Conservation (phyloP, 2,113 vertebrate species). For the Seriola aureovittata region DNA sequence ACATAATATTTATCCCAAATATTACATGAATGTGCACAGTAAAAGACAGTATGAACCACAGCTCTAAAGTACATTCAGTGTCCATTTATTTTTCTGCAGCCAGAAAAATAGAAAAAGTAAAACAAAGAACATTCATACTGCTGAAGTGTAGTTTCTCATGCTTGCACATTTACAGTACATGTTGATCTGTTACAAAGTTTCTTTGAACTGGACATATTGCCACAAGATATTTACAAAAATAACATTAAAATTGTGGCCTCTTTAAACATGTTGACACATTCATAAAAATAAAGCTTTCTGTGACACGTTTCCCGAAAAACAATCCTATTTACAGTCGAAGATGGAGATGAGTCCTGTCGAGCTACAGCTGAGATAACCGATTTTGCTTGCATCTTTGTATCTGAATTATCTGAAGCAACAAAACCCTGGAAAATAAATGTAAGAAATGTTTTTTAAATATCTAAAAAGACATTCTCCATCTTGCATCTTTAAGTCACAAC, state of each 20-base stretch:
- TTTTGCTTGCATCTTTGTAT: conserved; percentile 13
- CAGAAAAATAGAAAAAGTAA: conserved; percentile 80
- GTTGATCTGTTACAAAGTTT: conserved; percentile 72
- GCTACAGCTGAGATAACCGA: conserved; percentile 49
- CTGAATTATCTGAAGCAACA: conserved; percentile 26
- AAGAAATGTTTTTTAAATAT: conserved; percentile 10
- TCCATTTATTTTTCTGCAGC: conserved; percentile 80
- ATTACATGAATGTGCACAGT: too few relatives aligned
- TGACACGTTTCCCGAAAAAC: conserved; percentile 62
- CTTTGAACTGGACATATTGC: conserved; percentile 68
- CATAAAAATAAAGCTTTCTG: conserved; percentile 84
- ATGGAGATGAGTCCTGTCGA: conserved; percentile 74
- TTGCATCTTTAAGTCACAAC: conserved; percentile 3
- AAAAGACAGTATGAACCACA: neutral
- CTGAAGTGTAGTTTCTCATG: conserved; percentile 82
- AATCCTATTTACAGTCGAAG: conserved; percentile 75
- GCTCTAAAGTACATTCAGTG: conserved; percentile 76
- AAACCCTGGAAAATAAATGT: conserved; percentile 24
- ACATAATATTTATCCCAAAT: too few relatives aligned
- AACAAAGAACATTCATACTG: conserved; percentile 81
- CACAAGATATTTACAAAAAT: conserved; percentile 82
- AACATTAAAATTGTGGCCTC: conserved; percentile 75
- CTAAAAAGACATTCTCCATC: conserved; percentile 15
- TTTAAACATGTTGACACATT: conserved; percentile 68
- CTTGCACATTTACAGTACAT: conserved; percentile 82